Conservation (phyloP, 2,797 vertebrate species). For the Nyctibius grandis region DNA sequence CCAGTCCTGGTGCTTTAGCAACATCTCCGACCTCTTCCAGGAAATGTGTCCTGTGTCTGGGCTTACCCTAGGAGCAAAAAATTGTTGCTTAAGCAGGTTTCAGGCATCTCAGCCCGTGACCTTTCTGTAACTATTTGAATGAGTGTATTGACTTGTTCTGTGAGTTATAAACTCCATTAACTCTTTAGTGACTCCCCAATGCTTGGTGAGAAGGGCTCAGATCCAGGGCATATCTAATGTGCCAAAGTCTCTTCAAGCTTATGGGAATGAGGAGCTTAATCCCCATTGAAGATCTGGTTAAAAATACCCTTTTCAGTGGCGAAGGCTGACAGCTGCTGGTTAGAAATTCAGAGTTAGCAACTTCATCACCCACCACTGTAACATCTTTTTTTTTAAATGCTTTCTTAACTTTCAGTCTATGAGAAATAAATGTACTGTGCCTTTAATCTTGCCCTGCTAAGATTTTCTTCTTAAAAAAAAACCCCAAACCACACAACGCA, state of each 20-base stretch:
- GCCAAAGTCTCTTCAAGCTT: neutral
- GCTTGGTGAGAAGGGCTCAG: neutral
- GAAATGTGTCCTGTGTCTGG: neutral
- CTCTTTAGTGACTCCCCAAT: neutral
- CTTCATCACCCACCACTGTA: neutral
- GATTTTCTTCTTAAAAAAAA: neutral
- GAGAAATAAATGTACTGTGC: slow-evolving; percentile 10
- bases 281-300: neutral
- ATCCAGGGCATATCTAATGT: neutral
- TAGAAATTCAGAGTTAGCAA: neutral
- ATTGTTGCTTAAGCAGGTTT: slow-evolving; percentile 47
- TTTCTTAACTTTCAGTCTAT: neutral
- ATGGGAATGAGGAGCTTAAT: neutral
- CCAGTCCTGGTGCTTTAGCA: neutral
- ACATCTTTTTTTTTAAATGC: neutral
- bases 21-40: neutral
- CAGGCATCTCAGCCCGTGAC: slow-evolving; percentile 32
- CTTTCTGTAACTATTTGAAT: slow-evolving; percentile 39
- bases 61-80: neutral
- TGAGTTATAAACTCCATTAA: slow-evolving; percentile 45
- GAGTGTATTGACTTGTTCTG: slow-evolving; percentile 55
- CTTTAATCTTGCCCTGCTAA: slow-evolving; percentile 35
- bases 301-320: neutral
- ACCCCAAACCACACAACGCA: neutral
- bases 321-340: neutral